A percentile compares a stretch with the other conserved stretches of the same genome.
These are phyloP conservation scores for Azorinus chamasolen DNA, from an alignment of 2,888 invertebrate genomes.

Conservation along the genomic window DNA sequence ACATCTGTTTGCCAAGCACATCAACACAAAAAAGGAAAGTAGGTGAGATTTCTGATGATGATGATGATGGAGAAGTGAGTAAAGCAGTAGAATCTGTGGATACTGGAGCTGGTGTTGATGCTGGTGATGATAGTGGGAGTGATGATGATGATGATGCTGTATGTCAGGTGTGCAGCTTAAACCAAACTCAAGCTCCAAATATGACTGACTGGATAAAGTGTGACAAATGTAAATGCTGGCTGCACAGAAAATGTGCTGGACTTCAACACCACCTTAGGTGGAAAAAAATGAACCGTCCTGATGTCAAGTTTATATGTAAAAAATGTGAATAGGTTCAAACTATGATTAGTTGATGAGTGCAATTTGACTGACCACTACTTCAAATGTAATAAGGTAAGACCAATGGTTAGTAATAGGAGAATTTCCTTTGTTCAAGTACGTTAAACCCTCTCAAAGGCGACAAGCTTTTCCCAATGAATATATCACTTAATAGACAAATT, in stretches of 20 bases:
- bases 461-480: too few species aligned
- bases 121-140: slow-evolving; percentile 1
- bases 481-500: too few species aligned
- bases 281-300: slow-evolving; percentile 28
- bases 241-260: slow-evolving; percentile 33
- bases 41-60: too few species aligned
- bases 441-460: too few species aligned
- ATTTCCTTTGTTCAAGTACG: too few species aligned
- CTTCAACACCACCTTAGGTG: slow-evolving; percentile 25
- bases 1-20: not conserved
- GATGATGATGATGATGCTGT: not conserved
- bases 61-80: too few species aligned
- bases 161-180: slow-evolving; percentile 19
- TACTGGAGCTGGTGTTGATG: not conserved
- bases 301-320: slow-evolving; percentile 7
- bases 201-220: slow-evolving; percentile 40
- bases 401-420: too few species aligned
- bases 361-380: too few species aligned
- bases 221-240: slow-evolving; percentile 27
- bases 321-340: slow-evolving; percentile 8
- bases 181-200: slow-evolving; percentile 12
- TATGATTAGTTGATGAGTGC: too few species aligned
- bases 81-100: too few species aligned
- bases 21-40: too few species aligned
- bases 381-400: too few species aligned